phyloP scores from a whole-genome alignment of 2,797 vertebrate genomes.

The Neosilurus hyrtlii region DNA sequence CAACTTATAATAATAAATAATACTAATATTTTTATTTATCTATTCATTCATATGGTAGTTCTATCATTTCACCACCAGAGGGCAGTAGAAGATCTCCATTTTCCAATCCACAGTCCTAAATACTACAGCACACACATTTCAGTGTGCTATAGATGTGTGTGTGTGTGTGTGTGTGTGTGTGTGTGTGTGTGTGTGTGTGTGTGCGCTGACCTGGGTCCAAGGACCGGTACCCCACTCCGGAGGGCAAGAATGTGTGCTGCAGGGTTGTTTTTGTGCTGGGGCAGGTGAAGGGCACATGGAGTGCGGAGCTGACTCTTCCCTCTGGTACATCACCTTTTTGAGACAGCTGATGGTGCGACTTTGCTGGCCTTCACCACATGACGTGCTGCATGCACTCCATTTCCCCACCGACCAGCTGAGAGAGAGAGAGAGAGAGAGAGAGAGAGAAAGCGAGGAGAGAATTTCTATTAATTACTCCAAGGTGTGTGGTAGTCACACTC shows the following conservation, averaged over 20 bases:
- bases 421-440: too few species aligned
- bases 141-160: not conserved
- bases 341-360: conserved; percentile 81
- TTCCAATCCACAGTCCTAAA: not conserved
- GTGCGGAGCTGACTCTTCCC: conserved; percentile 80
- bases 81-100: conserved; percentile 60
- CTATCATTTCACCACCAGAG: conserved; percentile 64
- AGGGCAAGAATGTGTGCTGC: conserved; percentile 83
- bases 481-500: too few species aligned
- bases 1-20: too few species aligned
- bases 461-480: too few species aligned
- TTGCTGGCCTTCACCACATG: conserved; percentile 88
- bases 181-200: conserved; percentile 27
- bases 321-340: conserved; percentile 83
- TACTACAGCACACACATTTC: not conserved
- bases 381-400: conserved; percentile 84
- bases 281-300: conserved; percentile 85
- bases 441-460: too few species aligned
- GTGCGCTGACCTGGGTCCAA: conserved; percentile 86
- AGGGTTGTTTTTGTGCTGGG: conserved; percentile 81
- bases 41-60: not conserved
- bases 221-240: conserved; percentile 84
- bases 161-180: not conserved
- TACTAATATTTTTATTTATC: too few species aligned
- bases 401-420: conserved; percentile 84